A percentile compares a stretch with the other conserved stretches of the same genome.
Conservation (phyloP, 30 jellyfish, hydroid and myxozoan species). For the Aurelia coerulea region DNA sequence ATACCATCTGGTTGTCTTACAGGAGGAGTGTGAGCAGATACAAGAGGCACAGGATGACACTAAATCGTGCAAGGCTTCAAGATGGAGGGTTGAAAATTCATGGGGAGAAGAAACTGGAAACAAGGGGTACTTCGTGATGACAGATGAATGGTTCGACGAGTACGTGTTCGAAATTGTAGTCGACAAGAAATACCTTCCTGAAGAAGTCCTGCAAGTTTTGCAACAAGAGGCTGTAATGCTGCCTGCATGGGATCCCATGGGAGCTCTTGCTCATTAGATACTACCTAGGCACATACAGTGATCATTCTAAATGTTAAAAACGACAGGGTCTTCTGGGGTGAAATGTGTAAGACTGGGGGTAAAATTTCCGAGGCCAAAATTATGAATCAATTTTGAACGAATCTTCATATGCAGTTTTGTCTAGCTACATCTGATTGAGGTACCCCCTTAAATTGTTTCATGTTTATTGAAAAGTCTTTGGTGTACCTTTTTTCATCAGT, state of each 20-base stretch:
- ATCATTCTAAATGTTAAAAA: no score
- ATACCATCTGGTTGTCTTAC: neutral
- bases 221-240: slow-evolving; percentile 64
- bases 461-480: no score
- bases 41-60: slow-evolving; percentile 28
- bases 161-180: slow-evolving; percentile 59
- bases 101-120: slow-evolving; percentile 85
- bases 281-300: no score
- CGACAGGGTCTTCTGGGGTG: no score
- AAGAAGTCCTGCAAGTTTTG: slow-evolving; percentile 50
- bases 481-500: no score
- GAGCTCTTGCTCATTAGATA: slow-evolving; percentile 51
- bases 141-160: slow-evolving; percentile 79
- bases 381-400: no score
- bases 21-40: slow-evolving; percentile 39
- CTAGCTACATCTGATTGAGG: no score
- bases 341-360: no score
- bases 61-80: slow-evolving; percentile 36
- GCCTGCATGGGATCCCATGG: slow-evolving; percentile 91
- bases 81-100: slow-evolving; percentile 84
- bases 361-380: no score
- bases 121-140: slow-evolving; percentile 70
- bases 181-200: slow-evolving; percentile 64
- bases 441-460: no score
- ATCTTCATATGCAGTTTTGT: no score